Conservation (phyloP, 2,888 invertebrate genomes). For the Stegophylla sp. region DNA sequence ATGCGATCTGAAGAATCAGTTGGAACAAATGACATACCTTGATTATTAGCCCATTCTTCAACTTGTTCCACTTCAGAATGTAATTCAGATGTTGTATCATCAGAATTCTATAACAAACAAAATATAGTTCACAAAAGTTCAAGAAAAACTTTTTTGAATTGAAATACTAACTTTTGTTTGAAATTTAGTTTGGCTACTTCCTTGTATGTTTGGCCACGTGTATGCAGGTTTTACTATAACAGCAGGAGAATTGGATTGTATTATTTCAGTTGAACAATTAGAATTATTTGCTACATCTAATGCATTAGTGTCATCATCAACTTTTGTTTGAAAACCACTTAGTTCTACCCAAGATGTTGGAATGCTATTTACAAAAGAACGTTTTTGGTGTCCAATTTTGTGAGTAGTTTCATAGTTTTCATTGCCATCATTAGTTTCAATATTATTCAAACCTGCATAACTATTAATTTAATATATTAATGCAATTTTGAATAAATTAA, state of each 20-base stretch:
- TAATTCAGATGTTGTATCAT: slow-evolving; percentile 52
- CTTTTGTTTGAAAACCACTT: slow-evolving; percentile 45
- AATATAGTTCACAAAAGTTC: neutral
- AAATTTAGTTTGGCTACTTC: slow-evolving; percentile 48
- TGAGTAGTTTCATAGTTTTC: slow-evolving; percentile 51
- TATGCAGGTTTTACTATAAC: slow-evolving; percentile 52
- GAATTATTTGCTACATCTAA: slow-evolving; percentile 46
- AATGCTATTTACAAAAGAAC: slow-evolving; percentile 50
- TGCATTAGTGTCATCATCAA: slow-evolving; percentile 50
- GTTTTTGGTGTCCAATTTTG: slow-evolving; percentile 48
- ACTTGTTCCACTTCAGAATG: slow-evolving; percentile 52
- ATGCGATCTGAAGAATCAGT: slow-evolving; percentile 54
- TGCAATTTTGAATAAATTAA: neutral
- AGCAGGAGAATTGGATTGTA: slow-evolving; percentile 49
- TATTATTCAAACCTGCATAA: slow-evolving; percentile 38
- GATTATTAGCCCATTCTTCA: slow-evolving; percentile 53
- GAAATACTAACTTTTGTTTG: slow-evolving; percentile 49
- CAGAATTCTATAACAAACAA: slow-evolving; percentile 43
- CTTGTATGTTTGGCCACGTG: slow-evolving; percentile 52
- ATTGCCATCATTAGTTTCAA: slow-evolving; percentile 37
- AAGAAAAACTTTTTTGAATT: neutral
- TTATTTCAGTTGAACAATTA: slow-evolving; percentile 50
- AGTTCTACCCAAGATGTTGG: slow-evolving; percentile 52
- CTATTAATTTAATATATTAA: slow-evolving; percentile 43
- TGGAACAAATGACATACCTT: slow-evolving; percentile 47